Percentiles rank a stretch among this genome's conserved stretches.
Evolutionary conservation across 1,140 invertebrate genomes (phyloP).

Genomic region (Bradynema listronoti): DNA sequence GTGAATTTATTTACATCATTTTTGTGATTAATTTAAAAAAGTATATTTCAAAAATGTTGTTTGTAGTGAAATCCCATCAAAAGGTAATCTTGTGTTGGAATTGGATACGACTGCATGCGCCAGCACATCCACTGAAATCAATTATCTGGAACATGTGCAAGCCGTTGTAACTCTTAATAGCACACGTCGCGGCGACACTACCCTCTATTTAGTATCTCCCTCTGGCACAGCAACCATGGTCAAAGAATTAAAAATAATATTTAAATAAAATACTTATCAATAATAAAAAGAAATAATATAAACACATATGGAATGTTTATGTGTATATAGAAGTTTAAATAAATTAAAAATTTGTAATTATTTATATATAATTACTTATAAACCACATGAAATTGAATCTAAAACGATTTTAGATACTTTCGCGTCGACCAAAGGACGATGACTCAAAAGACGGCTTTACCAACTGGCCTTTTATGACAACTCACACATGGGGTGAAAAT

Average conservation of each 20-base stretch:
- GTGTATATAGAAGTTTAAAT: no score
- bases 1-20: neutral
- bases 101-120: slow-evolving; percentile 85
- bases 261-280: no score
- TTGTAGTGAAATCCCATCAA: slow-evolving; percentile 67
- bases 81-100: slow-evolving; percentile 72
- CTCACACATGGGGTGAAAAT: slow-evolving; percentile 98
- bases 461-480: slow-evolving; percentile 98
- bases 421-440: slow-evolving; percentile 85
- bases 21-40: neutral
- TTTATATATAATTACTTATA: no score
- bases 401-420: no score
- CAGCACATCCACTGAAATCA: slow-evolving; percentile 81
- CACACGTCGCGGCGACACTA: slow-evolving; percentile 80
- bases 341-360: no score
- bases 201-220: slow-evolving; percentile 88
- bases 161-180: slow-evolving; percentile 88
- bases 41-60: neutral
- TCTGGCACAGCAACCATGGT: slow-evolving; percentile 98
- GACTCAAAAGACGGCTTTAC: slow-evolving; percentile 92
- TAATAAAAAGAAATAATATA: no score
- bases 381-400: no score
- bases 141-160: slow-evolving; percentile 95
- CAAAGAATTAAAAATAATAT: no score
- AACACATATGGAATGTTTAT: no score